Evolutionary conservation across 2,888 invertebrate species (phyloP), one percentile per base, ranked within the genome.

Genomic region (Mimumesa dahlbomi): DNA sequence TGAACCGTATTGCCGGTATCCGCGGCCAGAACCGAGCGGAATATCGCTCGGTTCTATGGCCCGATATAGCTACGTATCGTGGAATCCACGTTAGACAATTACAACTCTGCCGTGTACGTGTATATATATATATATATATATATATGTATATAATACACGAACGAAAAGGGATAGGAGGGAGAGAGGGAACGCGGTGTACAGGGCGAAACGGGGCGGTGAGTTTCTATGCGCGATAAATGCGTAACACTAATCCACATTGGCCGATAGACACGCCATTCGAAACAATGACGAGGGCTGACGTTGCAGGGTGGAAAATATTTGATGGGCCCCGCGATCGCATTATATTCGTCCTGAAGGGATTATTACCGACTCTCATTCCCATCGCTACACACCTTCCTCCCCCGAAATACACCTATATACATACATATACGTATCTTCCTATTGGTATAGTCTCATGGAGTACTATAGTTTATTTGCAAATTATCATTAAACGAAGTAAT

Each of bases 1-100:
- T 73, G 72, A 75, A 66, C 71, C 79, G 70, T 77, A 80, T 81
- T 81, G 81, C 68, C 68, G 50, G 64, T 64, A 79, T 73, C 73
- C 70, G 63, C 63, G 45, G 36, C 22, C 54, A 31, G 50, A 69
- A 68, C 50, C 50, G 66, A 45, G 36, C 62, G 58, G 71, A 72
- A 77, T 80, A 74, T 69, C 64, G 62, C 50, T 2, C 59, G 16
- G 68, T 48, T 49, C 63, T 66, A 65, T 40, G 52, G 36, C 21
- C 19, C 48, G 42, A 45, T 61, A 56, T 53, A 70, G 49, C 31
- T 13, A 21, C 53, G 31, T 56, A 67, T 52, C 56, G 56, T 25
- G 4, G 52, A 21, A 49, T 57, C 14, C 64, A 64, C 56, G 56
- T 73, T 69, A 62, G 64, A 79, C 62, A 64, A 61, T 78, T 75